Conservation (phyloP, 1,140 invertebrate species). For the Hypsibius dujardini region DNA sequence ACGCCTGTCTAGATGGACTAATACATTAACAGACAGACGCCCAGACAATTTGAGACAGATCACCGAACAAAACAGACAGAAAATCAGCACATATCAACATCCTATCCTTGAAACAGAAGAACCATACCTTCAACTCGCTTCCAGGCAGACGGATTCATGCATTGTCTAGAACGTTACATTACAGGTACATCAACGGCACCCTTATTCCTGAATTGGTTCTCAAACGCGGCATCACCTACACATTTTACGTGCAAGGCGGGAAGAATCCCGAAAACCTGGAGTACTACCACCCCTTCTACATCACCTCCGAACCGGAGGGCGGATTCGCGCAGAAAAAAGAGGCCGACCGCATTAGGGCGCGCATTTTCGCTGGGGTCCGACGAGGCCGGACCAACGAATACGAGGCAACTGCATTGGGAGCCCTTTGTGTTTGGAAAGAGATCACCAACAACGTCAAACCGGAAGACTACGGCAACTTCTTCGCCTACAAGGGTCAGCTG, state of each 20-base stretch:
- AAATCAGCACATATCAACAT: too few species aligned
- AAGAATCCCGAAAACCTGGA: conserved; percentile 54
- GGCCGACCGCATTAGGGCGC: background rate
- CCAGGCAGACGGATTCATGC: too few species aligned
- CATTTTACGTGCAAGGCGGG: conserved; percentile 73
- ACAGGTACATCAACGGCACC: conserved; percentile 85
- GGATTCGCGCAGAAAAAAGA: conserved; percentile 60
- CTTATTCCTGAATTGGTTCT: conserved; percentile 80
- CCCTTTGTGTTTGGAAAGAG: conserved; percentile 13
- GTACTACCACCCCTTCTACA: conserved; percentile 81
- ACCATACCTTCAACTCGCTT: too few species aligned
- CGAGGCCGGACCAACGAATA: conserved; percentile 2
- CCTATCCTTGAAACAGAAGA: too few species aligned
- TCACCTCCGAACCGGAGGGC: conserved; percentile 75
- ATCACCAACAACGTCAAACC: conserved; percentile 10
- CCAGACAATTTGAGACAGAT: too few species aligned
- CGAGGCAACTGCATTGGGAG: conserved; percentile 2
- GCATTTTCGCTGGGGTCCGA: background rate
- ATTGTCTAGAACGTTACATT: too few species aligned
- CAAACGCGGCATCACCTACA: conserved; percentile 69
- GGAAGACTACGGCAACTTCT: conserved; percentile 12
- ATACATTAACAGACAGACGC: too few species aligned
- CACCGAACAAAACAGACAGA: too few species aligned
- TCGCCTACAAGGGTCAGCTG: conserved; percentile 6
- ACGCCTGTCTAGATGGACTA: too few species aligned